phyloP scores from a whole-genome alignment of 35 echinoderm and acorn worm genomes.

The Apostichopus parvimensis region DNA sequence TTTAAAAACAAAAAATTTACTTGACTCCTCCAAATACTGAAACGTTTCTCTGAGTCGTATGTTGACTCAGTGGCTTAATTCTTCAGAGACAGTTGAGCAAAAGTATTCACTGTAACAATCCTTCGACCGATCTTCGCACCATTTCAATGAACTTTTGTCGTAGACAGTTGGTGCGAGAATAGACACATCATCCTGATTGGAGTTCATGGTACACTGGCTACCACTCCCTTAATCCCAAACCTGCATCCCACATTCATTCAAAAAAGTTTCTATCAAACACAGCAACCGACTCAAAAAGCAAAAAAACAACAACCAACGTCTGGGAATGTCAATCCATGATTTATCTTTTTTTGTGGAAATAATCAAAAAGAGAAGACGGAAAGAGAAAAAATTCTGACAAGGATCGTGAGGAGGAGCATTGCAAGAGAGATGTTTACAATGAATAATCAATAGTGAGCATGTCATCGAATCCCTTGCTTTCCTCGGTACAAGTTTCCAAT shows the following conservation, averaged over 20 bases:
- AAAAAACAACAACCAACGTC: background rate
- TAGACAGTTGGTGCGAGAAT: background rate
- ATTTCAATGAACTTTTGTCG: background rate
- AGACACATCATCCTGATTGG: background rate
- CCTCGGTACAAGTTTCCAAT: conserved; percentile 9
- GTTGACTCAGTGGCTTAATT: background rate
- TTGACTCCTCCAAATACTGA: background rate
- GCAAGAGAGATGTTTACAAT: background rate
- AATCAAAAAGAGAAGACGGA: background rate
- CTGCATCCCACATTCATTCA: background rate
- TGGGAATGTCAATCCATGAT: conserved; percentile 33
- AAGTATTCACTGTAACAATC: background rate
- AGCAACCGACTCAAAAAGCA: background rate
- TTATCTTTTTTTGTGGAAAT: background rate
- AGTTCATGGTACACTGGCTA: conserved; percentile 27
- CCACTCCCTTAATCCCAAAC: conserved; percentile 6
- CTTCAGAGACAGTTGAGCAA: background rate
- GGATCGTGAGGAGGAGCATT: background rate
- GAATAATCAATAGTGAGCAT: conserved; percentile 41
- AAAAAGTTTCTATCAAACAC: background rate
- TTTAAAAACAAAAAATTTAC: background rate
- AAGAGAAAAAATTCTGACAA: background rate
- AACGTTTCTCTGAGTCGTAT: background rate
- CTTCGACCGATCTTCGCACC: background rate
- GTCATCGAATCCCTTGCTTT: background rate